Percentiles rank a stretch among this genome's conserved stretches.
Conservation (phyloP, 2,888 invertebrate genomes). For the Cephus spinipes region DNA sequence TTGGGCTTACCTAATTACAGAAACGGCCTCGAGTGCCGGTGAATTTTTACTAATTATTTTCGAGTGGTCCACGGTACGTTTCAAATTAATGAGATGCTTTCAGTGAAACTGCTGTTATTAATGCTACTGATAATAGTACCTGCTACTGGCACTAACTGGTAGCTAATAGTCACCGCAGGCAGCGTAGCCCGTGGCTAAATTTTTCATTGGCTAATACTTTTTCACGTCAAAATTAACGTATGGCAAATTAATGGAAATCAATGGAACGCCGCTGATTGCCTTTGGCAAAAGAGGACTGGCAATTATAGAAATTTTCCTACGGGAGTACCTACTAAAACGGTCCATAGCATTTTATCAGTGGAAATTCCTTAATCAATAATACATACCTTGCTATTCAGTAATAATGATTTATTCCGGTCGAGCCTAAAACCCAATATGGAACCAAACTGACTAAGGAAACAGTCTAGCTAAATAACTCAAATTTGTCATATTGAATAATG, state of each 20-base stretch:
- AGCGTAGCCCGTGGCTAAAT: too few relatives aligned
- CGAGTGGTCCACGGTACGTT: background rate
- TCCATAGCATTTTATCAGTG: too few relatives aligned
- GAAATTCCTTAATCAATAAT: too few relatives aligned
- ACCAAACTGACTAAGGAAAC: background rate
- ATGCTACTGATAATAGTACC: background rate
- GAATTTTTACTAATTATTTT: background rate
- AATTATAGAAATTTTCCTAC: too few relatives aligned
- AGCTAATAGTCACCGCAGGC: background rate
- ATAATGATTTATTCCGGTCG: background rate
- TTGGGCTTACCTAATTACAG: background rate
- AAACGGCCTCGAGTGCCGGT: background rate
- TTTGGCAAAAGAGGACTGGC: too few relatives aligned
- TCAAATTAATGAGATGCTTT: background rate
- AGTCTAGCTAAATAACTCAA: slow-evolving; percentile 12
- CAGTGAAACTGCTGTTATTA: background rate
- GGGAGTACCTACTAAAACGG: too few relatives aligned
- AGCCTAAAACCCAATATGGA: background rate
- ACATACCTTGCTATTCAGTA: background rate
- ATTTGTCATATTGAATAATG: slow-evolving; percentile 18
- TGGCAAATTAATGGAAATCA: too few relatives aligned
- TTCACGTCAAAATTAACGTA: too few relatives aligned
- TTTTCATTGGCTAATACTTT: too few relatives aligned
- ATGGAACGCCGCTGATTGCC: too few relatives aligned
- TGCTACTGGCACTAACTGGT: background rate